Evolutionary conservation across 2,888 invertebrate species (phyloP).

Genomic region (Lasioglossum figueresi): DNA sequence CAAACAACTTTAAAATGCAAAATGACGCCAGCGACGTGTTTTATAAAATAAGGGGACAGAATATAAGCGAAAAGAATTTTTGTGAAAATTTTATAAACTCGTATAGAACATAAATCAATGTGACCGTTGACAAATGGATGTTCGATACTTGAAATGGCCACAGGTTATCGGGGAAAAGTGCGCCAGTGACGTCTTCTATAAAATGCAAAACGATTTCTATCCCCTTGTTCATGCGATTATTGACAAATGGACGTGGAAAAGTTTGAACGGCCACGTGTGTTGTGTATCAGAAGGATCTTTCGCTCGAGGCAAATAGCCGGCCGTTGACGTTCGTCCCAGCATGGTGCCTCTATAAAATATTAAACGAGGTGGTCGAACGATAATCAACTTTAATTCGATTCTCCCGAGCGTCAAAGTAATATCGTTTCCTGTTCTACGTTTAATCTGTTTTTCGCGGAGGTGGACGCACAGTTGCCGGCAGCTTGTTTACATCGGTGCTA

Average conservation of each 20-base stretch:
- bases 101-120: too few relatives aligned
- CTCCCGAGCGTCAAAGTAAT: not conserved
- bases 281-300: not conserved
- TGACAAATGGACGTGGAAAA: not conserved
- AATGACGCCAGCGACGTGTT: too few relatives aligned
- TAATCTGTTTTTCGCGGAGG: not conserved
- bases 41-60: too few relatives aligned
- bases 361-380: not conserved
- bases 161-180: not conserved
- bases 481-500: constrained; percentile 1
- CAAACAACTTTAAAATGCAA: too few relatives aligned
- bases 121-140: not conserved
- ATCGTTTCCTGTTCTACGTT: not conserved
- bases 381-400: constrained; percentile 39
- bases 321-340: not conserved
- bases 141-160: not conserved
- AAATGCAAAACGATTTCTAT: not conserved
- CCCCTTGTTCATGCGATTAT: not conserved
- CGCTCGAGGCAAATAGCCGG: not conserved
- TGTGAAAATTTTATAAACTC: not conserved
- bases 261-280: not conserved
- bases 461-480: not conserved
- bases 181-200: not conserved
- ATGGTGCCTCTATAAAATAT: constrained; percentile 27
- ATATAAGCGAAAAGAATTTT: not conserved